phyloP scores from a whole-genome alignment of 2,113 vertebrate species.

The Lepus americanus region DNA sequence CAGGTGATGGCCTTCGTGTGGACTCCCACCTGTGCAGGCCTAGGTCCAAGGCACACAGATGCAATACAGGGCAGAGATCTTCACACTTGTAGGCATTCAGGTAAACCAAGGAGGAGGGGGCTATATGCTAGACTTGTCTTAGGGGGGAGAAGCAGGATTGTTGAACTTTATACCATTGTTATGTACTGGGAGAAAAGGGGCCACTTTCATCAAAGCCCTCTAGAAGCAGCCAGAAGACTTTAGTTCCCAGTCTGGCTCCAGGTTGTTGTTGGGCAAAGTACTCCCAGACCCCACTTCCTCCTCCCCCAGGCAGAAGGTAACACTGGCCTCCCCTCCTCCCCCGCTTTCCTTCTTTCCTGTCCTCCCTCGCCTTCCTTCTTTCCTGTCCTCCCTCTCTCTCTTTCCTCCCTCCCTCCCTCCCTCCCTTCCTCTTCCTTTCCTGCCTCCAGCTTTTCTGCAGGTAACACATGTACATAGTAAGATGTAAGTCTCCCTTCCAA shows the following conservation, averaged over 20 bases:
- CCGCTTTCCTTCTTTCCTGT: neutral
- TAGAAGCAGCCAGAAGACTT: conserved; percentile 13
- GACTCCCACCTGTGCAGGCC: no score
- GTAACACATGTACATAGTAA: neutral
- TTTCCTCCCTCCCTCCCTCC: neutral
- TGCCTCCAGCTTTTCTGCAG: neutral
- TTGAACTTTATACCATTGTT: neutral
- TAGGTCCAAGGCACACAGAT: neutral
- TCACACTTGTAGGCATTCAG: neutral
- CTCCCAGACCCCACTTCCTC: neutral
- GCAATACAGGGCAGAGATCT: neutral
- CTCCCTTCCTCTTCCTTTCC: neutral
- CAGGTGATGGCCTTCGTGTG: neutral
- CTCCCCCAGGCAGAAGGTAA: neutral
- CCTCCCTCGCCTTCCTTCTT: neutral
- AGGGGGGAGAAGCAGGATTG: neutral
- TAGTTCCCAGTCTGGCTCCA: neutral
- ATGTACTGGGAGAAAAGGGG: neutral
- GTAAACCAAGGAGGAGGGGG: conserved; percentile 19
- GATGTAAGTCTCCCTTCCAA: neutral
- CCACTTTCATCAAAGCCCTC: conserved; percentile 17
- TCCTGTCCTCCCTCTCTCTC: neutral
- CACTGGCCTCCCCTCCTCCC: neutral
- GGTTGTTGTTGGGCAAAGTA: neutral
- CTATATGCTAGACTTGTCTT: neutral